A percentile compares a stretch with the other conserved stretches of the same genome.
phyloP scores from a whole-genome alignment of 1,140 invertebrate species.

The Bombus waltoni region DNA sequence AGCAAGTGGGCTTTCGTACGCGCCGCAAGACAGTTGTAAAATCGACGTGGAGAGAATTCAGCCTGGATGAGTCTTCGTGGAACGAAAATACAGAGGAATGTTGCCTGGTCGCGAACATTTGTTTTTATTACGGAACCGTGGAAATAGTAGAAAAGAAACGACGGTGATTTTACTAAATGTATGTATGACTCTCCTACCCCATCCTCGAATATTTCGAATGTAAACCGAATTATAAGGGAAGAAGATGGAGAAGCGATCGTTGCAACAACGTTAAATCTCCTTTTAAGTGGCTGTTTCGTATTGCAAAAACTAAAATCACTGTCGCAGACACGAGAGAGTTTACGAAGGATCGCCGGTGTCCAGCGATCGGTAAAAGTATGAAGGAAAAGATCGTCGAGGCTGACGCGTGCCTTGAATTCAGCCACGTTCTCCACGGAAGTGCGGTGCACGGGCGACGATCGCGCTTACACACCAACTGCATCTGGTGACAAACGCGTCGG shows the following conservation, averaged over 20 bases:
- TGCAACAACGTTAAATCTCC: conserved; percentile 17
- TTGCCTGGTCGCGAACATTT: conserved; percentile 36
- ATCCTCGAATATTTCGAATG: conserved; percentile 14
- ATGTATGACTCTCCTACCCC: conserved; percentile 12
- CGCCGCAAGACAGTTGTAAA: conserved; percentile 33
- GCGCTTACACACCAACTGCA: conserved; percentile 42
- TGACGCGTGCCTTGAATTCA: neutral
- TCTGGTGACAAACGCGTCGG: conserved; percentile 55
- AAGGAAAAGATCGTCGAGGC: neutral
- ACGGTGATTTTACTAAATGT: neutral
- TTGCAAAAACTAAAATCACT: neutral
- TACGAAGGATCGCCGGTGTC: neutral
- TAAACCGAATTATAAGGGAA: conserved; percentile 42
- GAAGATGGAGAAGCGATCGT: neutral
- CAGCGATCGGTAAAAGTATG: neutral
- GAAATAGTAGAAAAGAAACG: conserved; percentile 33
- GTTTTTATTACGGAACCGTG: conserved; percentile 60
- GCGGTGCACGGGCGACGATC: conserved; percentile 6
- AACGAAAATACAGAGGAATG: conserved; percentile 46
- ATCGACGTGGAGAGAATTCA: conserved; percentile 43
- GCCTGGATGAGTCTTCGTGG: conserved; percentile 36
- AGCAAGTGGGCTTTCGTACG: neutral
- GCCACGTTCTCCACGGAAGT: neutral
- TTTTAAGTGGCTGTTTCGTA: neutral
- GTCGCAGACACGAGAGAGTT: neutral